These are phyloP conservation scores for Athrips mouffetella DNA, from an alignment of 2,888 invertebrate species.

Conservation along the genomic window DNA sequence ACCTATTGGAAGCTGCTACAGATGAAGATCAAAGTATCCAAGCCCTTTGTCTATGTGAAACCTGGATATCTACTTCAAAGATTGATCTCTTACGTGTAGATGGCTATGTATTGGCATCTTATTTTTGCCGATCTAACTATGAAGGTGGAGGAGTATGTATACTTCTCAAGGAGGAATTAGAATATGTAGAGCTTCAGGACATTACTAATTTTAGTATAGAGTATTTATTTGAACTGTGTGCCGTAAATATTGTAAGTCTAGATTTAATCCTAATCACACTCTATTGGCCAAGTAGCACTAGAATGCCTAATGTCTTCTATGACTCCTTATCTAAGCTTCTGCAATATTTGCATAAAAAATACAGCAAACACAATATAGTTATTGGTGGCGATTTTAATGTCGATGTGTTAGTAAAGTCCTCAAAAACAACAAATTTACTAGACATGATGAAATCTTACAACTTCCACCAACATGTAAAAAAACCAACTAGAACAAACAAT, in stretches of 20 bases:
- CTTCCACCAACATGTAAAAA: background rate
- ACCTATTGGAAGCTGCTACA: slow-evolving; percentile 15
- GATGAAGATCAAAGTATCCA: slow-evolving; percentile 15
- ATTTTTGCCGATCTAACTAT: slow-evolving; percentile 15
- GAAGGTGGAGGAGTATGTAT: slow-evolving; percentile 25
- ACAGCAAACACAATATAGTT: background rate
- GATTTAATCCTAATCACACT: slow-evolving; percentile 21
- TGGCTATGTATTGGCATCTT: slow-evolving; percentile 13
- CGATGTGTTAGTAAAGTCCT: background rate
- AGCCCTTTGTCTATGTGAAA: slow-evolving; percentile 19
- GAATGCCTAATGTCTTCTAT: background rate
- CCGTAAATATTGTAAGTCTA: slow-evolving; percentile 15
- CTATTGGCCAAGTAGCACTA: slow-evolving; percentile 24
- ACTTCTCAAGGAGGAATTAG: slow-evolving; percentile 12
- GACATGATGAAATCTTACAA: background rate
- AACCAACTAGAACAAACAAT: background rate
- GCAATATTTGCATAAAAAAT: background rate
- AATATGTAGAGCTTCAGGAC: slow-evolving; percentile 18
- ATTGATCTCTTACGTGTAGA: slow-evolving; percentile 12
- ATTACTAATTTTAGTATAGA: slow-evolving; percentile 23
- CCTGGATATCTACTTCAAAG: slow-evolving; percentile 19
- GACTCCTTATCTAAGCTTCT: background rate
- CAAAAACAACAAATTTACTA: background rate
- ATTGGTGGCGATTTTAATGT: slow-evolving; percentile 2
- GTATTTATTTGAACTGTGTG: slow-evolving; percentile 23